Evolutionary conservation across 2,888 invertebrate genomes (phyloP), one percentile per base, ranked within the genome.

Genomic region (Nomada fucata): DNA sequence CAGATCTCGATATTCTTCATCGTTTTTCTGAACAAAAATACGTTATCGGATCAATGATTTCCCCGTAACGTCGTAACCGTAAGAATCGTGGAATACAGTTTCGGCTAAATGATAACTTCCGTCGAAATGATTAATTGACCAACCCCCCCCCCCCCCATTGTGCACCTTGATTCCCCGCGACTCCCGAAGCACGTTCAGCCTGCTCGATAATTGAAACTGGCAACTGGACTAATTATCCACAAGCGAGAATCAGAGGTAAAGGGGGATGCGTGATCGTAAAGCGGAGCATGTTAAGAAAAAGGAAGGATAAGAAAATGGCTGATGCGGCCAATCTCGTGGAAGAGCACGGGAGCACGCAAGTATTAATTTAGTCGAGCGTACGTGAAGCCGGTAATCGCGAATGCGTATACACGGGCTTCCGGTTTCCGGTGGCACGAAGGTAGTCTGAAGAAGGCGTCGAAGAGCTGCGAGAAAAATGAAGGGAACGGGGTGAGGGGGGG

Each of bases 401-500:
- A 88, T 88, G 88, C 88, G 82, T 82, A 81, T 87, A 82, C 88
- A 85, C 88, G 86, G 83, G 80, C 87, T 88, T 88, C 88, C 88
- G 86, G 88, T 87, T 88, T 87, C 86, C 88, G 81, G 74, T 61
- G 79, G 70, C 61, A 76, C 60, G 79, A 53, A 50, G 61, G 69
- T 64, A 76, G 64, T 2, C 73, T 50, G 79, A 76, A 50, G 71
- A 74, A 76, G 78, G 61, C 69, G 75, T 53, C 61, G 42, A 55
- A 50, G 69, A 57, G 52, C 53, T 61, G 57, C 74, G 57, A 67
- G 69, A 44, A 65, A 53, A 59, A 36, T 36, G 36, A 36, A 42
- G 44, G 68, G 55, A 42, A n/a, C 26, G 26, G 68, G 44, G n/a
- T n/a, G 53, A 61, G 52, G 55, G 47, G 20, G 70, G 44, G 53